phyloP scores from a whole-genome alignment of 2,797 vertebrate genomes.

The Eulemur rubriventer region DNA sequence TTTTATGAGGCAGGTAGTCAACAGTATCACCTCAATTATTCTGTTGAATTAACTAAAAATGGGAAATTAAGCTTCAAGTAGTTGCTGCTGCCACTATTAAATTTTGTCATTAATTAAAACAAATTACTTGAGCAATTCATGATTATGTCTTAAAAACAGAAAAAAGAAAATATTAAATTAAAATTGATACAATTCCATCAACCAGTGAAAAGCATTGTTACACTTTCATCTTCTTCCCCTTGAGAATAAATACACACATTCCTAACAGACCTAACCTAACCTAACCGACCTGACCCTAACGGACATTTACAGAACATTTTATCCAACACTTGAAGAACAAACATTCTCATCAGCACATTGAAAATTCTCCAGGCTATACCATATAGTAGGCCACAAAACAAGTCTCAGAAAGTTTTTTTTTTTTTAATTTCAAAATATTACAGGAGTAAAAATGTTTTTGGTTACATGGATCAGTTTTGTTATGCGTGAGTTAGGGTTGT shows the following conservation, averaged over 20 bases:
- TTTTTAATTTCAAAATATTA: neutral
- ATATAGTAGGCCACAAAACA: neutral
- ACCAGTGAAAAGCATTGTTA: neutral
- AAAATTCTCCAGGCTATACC: neutral
- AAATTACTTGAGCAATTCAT: conserved; percentile 37
- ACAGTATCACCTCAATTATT: neutral
- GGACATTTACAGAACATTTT: neutral
- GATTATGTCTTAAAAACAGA: conserved; percentile 24
- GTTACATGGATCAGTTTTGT: neutral
- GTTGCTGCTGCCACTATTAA: neutral
- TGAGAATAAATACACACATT: neutral
- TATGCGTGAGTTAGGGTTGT: neutral
- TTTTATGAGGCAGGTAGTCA: neutral
- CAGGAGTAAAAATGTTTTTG: neutral
- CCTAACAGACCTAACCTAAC: too few relatives aligned
- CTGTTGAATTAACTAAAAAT: conserved; percentile 39
- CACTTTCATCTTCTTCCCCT: neutral
- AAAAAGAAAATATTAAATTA: conserved; percentile 20
- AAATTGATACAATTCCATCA: conserved; percentile 3
- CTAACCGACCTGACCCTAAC: neutral
- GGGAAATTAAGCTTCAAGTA: conserved; percentile 34
- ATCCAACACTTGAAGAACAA: neutral
- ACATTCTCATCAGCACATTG: neutral
- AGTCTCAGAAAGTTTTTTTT: neutral
- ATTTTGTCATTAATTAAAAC: conserved; percentile 40